Evolutionary conservation across 1,140 invertebrate genomes (phyloP), one percentile per base, ranked within the genome.

Genomic region (Luehdorfia chinensis): DNA sequence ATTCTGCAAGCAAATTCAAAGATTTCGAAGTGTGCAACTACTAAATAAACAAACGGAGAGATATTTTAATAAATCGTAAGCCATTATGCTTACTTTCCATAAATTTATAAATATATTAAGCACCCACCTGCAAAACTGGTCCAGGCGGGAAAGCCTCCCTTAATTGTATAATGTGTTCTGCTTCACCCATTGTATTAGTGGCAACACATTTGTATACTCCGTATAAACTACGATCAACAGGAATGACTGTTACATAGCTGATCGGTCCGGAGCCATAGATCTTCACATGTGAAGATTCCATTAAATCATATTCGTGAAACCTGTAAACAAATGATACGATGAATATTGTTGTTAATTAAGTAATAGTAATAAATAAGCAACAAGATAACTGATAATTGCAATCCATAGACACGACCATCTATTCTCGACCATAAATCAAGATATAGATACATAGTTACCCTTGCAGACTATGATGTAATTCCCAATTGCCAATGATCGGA

Each of bases 181-280:
- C 88, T 28, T 87, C 87, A 2, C 96, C 96, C 21, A 94, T 90
- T 11, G 84, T 84, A 62, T 97, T 97, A 1, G 88, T 91, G 0
- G 95, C 96, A 21, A 93, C 88, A 77, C 96, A 97, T 63, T 91
- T 93, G 85, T 97, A 98, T 11, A 85, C 81, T 0, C 92, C 93
- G 75, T 94, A 97, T 44, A 92, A 91, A 19, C 88, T 76, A 1
- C 68, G 71, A 27, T 93, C 91, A 0, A 87, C 48, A 0, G 94
- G 93, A 3, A 81, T 89, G 0, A 96, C 89, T 23, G 89, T 89
- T 0, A 96, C 79, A 48, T 88, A 89, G 31, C 94, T 95, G 19
- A 87, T 76, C 0, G 94, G 92, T 2, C 93, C 93, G 4, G 89
- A 89, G 0, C 91, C 92, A 18, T 88, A 78, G 25, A 93, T 90